A percentile compares a stretch with the other conserved stretches of the same genome.
phyloP scores from a whole-genome alignment of 2,113 vertebrate genomes.

The Spheniscus mendiculus region DNA sequence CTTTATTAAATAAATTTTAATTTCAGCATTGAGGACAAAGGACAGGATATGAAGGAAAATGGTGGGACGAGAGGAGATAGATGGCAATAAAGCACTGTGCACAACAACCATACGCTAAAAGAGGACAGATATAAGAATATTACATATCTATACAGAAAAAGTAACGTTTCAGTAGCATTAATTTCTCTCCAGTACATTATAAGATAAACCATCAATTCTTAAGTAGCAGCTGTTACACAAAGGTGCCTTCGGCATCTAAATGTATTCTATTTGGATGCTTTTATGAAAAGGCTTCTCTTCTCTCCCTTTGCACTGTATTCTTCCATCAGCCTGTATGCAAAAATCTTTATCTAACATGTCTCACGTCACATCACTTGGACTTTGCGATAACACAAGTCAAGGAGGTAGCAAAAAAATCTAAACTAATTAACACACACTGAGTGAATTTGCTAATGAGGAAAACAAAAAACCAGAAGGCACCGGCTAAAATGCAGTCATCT shows the following conservation, averaged over 20 bases:
- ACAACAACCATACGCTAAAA: not conserved
- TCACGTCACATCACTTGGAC: not conserved
- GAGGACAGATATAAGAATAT: not conserved
- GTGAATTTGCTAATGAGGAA: not conserved
- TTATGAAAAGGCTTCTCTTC: not conserved
- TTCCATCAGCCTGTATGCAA: not conserved
- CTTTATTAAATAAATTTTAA: not conserved
- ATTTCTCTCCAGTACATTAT: not conserved
- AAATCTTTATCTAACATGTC: not conserved
- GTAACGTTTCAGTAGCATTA: not conserved
- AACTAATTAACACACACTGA: not conserved
- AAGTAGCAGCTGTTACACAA: not conserved
- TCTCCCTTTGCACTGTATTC: not conserved
- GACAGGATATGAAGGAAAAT: not conserved
- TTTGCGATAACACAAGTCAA: not conserved
- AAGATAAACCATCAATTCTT: not conserved
- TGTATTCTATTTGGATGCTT: not conserved
- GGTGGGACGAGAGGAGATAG: not conserved
- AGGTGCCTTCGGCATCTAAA: not conserved
- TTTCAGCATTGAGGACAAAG: not conserved
- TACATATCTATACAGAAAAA: not conserved
- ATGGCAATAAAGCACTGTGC: not conserved
- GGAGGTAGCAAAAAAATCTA: not conserved
- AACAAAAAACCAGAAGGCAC: not conserved
- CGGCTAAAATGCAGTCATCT: not conserved